These are phyloP conservation scores for Callyntrura guangdongensis DNA, from an alignment of 2,888 invertebrate species.

Conservation along the genomic window DNA sequence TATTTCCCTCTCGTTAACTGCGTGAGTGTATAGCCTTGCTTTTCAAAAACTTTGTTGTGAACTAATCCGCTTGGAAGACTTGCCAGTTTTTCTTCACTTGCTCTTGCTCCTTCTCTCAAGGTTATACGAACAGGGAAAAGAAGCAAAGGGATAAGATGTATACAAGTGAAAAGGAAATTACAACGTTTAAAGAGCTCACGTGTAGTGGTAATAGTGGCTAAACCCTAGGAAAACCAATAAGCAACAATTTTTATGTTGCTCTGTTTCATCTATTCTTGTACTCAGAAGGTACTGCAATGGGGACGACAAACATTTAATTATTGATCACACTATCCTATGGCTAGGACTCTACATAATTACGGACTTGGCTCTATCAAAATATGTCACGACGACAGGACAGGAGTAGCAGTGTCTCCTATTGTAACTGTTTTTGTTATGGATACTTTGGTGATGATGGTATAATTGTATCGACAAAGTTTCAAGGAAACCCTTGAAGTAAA, in stretches of 20 bases:
- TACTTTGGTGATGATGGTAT: background rate
- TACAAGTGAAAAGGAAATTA: constrained; percentile 16
- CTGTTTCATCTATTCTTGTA: background rate
- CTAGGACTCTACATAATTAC: background rate
- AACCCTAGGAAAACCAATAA: background rate
- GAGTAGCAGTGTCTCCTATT: background rate
- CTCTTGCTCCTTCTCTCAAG: constrained; percentile 33
- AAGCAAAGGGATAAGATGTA: background rate
- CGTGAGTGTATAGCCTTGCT: background rate
- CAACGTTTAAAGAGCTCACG: background rate
- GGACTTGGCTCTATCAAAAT: background rate
- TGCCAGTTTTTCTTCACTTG: constrained; percentile 3
- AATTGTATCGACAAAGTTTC: constrained; percentile 63
- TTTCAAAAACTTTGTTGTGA: background rate
- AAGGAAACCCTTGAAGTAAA: constrained; percentile 64
- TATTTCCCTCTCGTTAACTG: no score
- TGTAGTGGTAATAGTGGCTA: background rate
- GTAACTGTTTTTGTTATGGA: constrained; percentile 8
- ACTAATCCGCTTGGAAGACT: background rate
- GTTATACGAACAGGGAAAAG: background rate
- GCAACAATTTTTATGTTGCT: background rate
- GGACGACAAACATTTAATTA: no score
- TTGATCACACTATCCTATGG: no score
- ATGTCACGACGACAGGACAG: background rate
- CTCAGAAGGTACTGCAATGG: no score